phyloP scores from a whole-genome alignment of 2,113 vertebrate genomes.

The Psittacula cyanocephala region DNA sequence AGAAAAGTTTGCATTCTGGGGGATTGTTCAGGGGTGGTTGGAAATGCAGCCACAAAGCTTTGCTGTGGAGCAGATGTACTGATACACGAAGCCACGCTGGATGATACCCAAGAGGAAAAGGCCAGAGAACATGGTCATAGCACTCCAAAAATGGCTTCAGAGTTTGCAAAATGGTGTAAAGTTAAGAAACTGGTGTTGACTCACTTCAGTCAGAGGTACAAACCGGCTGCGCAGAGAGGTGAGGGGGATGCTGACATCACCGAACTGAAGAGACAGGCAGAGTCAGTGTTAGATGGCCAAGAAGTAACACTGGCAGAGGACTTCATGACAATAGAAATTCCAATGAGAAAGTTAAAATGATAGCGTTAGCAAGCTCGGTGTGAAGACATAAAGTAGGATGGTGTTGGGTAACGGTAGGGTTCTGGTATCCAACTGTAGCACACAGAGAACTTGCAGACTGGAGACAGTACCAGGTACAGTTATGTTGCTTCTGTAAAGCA shows the following conservation, averaged over 20 bases:
- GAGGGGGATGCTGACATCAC: slow-evolving; percentile 67
- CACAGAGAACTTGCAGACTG: neutral
- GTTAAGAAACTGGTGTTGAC: slow-evolving; percentile 78
- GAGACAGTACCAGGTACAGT: neutral
- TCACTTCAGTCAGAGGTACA: slow-evolving; percentile 94
- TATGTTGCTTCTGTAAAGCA: accelerated
- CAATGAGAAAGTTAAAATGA: slow-evolving; percentile 62
- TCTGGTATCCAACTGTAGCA: neutral
- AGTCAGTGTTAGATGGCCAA: slow-evolving; percentile 67
- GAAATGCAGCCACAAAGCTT: slow-evolving; percentile 62
- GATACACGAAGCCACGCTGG: slow-evolving; percentile 91
- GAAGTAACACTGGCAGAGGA: slow-evolving; percentile 88
- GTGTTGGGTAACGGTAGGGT: neutral
- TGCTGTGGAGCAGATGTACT: slow-evolving; percentile 84
- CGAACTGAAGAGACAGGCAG: slow-evolving; percentile 81
- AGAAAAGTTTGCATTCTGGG: slow-evolving; percentile 86
- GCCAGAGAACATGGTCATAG: slow-evolving; percentile 89
- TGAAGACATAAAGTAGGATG: neutral
- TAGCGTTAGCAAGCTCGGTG: neutral
- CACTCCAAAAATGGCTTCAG: slow-evolving; percentile 84
- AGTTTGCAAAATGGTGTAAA: slow-evolving; percentile 76
- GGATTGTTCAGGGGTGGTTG: slow-evolving; percentile 83
- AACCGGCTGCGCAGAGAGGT: slow-evolving; percentile 59
- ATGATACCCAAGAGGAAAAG: slow-evolving; percentile 82
- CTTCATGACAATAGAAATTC: slow-evolving; percentile 84